Base-by-base conservation (phyloP, 2,888 invertebrate species). In the Tachina lurida region DNA sequence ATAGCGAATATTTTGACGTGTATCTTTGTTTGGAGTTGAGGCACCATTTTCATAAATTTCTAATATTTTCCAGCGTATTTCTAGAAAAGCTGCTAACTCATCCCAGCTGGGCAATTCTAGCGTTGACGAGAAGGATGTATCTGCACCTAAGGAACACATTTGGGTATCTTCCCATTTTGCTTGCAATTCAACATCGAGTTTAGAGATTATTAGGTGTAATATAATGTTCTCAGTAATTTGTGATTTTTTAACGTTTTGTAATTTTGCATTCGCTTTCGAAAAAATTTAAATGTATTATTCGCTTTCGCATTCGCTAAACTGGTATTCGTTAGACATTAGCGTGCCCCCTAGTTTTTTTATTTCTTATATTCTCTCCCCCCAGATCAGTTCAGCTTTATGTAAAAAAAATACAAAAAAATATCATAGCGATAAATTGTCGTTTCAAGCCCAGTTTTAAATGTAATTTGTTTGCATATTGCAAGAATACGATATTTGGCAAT, bases 151-250 rank as follows among this genome's bases (percentile, higher is more conserved):
- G 2, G 84, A 60, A 4, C 3, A 49, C n/a, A 49, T 49, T 17
- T 80, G 41, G 17, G 67, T 65, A 31, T 87, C 83, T 60, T 84
- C 84, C 84, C 74, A 84, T 74, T 87, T 87, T 39, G 45, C 13
- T 63, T 79, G 74, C 3, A 76, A 75, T 4, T 84, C 52, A 19
- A 54, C 10, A 60, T 87, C 87, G 4, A 87, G 65, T 52, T 80
- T 84, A 10, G 80, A 67, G 0, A 54, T 49, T 39, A 87, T 52
- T 10, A 87, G 52, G 15, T 84, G 84, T 19, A 87, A 31, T 13
- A 87, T 39, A 43, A 79, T 77, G 10, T 60, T 77, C 10, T 87
- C 81, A 10, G 85, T 63, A 56, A 86, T 85, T 81, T 84, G 78
- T n/a, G 22, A 17, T 22, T 15, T 70, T 17, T 67, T 54, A 49